phyloP scores from a whole-genome alignment of 2,888 invertebrate genomes.

The Agriopis marginaria region DNA sequence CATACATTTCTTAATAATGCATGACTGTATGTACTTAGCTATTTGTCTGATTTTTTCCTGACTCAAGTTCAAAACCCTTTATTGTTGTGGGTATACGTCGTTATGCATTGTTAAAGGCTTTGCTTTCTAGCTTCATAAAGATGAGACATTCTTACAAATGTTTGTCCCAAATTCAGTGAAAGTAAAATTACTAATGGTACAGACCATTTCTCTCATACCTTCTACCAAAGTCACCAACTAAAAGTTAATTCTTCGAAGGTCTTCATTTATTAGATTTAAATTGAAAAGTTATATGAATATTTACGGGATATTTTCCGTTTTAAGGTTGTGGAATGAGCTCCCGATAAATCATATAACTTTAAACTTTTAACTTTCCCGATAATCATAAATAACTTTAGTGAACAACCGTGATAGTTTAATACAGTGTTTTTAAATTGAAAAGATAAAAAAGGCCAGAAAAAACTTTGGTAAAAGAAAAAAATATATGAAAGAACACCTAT shows the following conservation, averaged over 20 bases:
- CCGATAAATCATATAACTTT: no score
- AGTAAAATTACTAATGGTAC: slow-evolving; percentile 2
- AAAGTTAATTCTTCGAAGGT: not conserved
- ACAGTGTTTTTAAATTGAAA: no score
- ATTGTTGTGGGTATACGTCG: slow-evolving; percentile 1
- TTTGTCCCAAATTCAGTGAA: slow-evolving; percentile 12
- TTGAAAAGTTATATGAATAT: no score
- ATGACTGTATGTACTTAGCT: not conserved
- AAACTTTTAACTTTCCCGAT: no score
- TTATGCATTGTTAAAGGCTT: slow-evolving; percentile 12
- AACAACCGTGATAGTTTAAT: no score
- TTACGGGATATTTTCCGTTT: no score
- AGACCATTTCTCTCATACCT: not conserved
- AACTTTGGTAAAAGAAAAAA: not conserved
- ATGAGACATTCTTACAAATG: slow-evolving; percentile 4
- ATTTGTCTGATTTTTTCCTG: not conserved
- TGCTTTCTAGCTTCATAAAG: slow-evolving; percentile 3
- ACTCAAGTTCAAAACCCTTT: slow-evolving; percentile 11
- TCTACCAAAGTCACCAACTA: not conserved
- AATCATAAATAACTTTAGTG: no score
- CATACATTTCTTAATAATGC: no score
- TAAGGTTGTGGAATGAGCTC: no score
- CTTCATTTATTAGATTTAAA: no score
- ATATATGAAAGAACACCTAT: not conserved
- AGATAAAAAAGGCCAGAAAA: not conserved